Percentiles rank a stretch among this genome's conserved stretches.
Evolutionary conservation across 2,888 invertebrate species (phyloP).

Genomic region (Augiades crinisus): DNA sequence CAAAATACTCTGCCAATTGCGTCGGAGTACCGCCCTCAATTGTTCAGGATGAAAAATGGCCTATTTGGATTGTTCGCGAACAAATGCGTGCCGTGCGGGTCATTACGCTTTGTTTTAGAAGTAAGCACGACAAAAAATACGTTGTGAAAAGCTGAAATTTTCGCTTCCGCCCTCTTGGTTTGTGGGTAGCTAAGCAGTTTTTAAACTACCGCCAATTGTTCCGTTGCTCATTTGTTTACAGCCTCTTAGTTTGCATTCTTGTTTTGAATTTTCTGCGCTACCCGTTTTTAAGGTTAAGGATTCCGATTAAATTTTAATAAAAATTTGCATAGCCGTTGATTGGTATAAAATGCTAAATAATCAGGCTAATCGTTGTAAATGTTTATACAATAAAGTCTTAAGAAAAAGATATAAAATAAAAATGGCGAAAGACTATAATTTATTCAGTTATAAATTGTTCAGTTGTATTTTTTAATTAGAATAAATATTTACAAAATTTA

Average conservation of each 20-base stretch:
- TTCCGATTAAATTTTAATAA: too few species aligned
- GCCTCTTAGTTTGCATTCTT: not conserved
- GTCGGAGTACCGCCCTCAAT: constrained; percentile 76
- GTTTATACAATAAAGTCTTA: too few species aligned
- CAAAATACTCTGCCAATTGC: constrained; percentile 80
- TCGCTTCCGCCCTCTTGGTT: constrained; percentile 65
- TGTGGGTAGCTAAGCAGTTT: constrained; percentile 51
- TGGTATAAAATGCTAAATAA: too few species aligned
- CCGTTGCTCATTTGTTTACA: not conserved
- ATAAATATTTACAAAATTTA: too few species aligned
- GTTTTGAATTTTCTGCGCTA: not conserved
- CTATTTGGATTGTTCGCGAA: constrained; percentile 78
- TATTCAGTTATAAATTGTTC: too few species aligned
- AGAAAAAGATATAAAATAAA: too few species aligned
- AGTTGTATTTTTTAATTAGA: too few species aligned
- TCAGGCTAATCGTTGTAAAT: too few species aligned
- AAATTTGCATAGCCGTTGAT: too few species aligned
- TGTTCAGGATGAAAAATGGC: constrained; percentile 80
- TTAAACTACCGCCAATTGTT: constrained; percentile 40
- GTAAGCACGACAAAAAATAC: constrained; percentile 73
- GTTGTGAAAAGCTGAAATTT: constrained; percentile 65
- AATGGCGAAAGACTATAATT: too few species aligned
- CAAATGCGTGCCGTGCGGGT: constrained; percentile 79
- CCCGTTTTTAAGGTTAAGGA: too few species aligned
- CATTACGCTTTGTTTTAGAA: constrained; percentile 79